Evolutionary conservation across 2,797 vertebrate genomes (phyloP).

Genomic region (Sparidentex hasta): DNA sequence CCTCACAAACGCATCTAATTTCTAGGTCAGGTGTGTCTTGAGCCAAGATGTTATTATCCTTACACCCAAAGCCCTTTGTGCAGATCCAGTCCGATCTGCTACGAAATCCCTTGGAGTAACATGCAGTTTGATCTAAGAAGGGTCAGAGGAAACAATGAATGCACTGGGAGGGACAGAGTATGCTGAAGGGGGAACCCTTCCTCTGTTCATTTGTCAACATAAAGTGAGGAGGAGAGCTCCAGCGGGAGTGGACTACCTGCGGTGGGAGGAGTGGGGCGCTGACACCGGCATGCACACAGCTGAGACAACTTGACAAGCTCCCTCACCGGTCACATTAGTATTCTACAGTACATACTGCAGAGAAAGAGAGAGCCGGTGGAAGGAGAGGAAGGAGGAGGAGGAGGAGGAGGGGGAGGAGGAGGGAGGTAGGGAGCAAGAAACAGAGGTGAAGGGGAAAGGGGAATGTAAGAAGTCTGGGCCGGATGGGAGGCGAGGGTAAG

Average conservation of each 20-base stretch:
- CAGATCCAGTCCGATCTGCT: slow-evolving; percentile 50
- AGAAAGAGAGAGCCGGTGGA: slow-evolving; percentile 44
- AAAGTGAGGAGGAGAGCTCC: slow-evolving; percentile 80
- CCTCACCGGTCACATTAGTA: slow-evolving; percentile 83
- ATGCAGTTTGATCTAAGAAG: slow-evolving; percentile 42
- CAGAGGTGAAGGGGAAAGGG: slow-evolving; percentile 65
- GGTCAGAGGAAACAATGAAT: slow-evolving; percentile 68
- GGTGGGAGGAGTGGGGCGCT: slow-evolving; percentile 82
- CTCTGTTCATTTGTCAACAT: slow-evolving; percentile 89
- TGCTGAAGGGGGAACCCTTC: slow-evolving; percentile 55
- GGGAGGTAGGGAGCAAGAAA: slow-evolving; percentile 36
- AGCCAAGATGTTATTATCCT: slow-evolving; percentile 10
- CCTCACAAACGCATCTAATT: slow-evolving; percentile 32
- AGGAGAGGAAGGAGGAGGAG: slow-evolving; percentile 23
- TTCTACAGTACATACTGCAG: slow-evolving; percentile 82
- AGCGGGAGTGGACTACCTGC: slow-evolving; percentile 84
- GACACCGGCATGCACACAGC: slow-evolving; percentile 81
- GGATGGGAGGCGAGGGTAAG: slow-evolving; percentile 24
- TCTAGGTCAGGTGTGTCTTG: slow-evolving; percentile 48
- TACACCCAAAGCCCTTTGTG: slow-evolving; percentile 26
- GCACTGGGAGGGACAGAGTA: slow-evolving; percentile 28
- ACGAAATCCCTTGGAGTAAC: slow-evolving; percentile 51
- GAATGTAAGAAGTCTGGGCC: slow-evolving; percentile 66
- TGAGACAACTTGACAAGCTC: slow-evolving; percentile 83
- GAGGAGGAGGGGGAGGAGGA: slow-evolving; percentile 11